These are phyloP conservation scores for Neoarius graeffei DNA, from an alignment of 2,113 vertebrate genomes.

Conservation along the genomic window DNA sequence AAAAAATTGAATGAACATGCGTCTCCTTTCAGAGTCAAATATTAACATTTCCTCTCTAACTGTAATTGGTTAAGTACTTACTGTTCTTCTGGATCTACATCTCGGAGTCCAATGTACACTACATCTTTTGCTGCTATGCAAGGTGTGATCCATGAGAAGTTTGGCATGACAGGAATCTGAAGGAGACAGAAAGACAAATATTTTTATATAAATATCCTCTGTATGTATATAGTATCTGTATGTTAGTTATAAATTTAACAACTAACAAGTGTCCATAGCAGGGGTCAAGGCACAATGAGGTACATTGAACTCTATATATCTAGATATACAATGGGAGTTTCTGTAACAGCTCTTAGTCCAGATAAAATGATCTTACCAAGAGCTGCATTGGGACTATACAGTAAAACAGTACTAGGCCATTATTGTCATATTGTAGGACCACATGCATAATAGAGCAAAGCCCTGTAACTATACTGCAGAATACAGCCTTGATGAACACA, in stretches of 20 bases:
- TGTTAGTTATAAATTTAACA: neutral
- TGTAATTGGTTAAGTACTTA: conserved; percentile 49
- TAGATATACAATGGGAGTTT: neutral
- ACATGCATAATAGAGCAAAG: neutral
- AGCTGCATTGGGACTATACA: neutral
- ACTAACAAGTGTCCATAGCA: neutral
- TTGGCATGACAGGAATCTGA: conserved; percentile 64
- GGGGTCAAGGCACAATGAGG: neutral
- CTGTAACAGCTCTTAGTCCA: neutral
- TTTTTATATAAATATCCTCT: neutral
- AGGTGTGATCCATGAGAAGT: conserved; percentile 74
- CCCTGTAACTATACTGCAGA: neutral
- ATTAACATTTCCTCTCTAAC: neutral
- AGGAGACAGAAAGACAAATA: neutral
- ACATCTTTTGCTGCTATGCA: conserved; percentile 70
- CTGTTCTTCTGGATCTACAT: conserved; percentile 77
- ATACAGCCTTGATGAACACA: neutral
- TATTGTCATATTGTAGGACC: neutral
- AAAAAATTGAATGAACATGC: neutral
- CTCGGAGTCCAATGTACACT: conserved; percentile 76
- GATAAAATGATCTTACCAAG: too few relatives aligned
- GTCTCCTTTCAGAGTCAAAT: neutral
- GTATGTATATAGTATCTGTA: neutral
- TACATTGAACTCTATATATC: too few relatives aligned
- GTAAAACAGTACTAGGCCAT: neutral